These are phyloP conservation scores for Poeciliopsis retropinna DNA, from an alignment of 2,113 vertebrate genomes.

Conservation along the genomic window DNA sequence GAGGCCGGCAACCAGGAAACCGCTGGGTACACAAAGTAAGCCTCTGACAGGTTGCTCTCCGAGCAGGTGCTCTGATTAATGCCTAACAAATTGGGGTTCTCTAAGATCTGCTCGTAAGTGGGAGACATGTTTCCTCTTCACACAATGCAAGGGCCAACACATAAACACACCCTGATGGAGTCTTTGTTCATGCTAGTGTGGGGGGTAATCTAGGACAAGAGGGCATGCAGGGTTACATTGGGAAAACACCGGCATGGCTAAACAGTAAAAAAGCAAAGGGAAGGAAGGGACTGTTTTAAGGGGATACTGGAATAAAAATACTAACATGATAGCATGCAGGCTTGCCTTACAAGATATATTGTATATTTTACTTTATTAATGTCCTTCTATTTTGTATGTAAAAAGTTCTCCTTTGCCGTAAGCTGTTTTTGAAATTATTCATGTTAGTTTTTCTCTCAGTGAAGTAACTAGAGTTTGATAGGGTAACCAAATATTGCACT, in stretches of 20 bases:
- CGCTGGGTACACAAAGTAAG: constrained; percentile 58
- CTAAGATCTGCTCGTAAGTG: constrained; percentile 72
- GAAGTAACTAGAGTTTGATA: neutral
- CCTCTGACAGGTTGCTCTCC: constrained; percentile 57
- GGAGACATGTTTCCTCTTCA: constrained; percentile 62
- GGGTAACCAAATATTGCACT: neutral
- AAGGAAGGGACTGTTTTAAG: constrained; percentile 35
- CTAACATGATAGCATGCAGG: neutral
- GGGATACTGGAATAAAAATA: neutral
- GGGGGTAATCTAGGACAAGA: constrained; percentile 72
- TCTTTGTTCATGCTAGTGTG: constrained; percentile 72
- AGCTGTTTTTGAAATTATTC: too few species aligned
- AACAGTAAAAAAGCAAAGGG: constrained; percentile 44
- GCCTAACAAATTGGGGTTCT: constrained; percentile 77
- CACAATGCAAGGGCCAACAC: constrained; percentile 52
- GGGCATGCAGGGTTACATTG: constrained; percentile 54
- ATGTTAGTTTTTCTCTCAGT: too few species aligned
- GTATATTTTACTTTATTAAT: neutral
- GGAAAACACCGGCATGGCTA: constrained; percentile 61
- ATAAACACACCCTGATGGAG: constrained; percentile 58
- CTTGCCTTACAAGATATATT: neutral
- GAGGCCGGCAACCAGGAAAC: constrained; percentile 45
- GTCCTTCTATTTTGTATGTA: neutral
- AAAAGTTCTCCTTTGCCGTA: neutral
- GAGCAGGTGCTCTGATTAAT: constrained; percentile 82